Conservation (phyloP, 2,113 vertebrate species). For the Lagopus muta region DNA sequence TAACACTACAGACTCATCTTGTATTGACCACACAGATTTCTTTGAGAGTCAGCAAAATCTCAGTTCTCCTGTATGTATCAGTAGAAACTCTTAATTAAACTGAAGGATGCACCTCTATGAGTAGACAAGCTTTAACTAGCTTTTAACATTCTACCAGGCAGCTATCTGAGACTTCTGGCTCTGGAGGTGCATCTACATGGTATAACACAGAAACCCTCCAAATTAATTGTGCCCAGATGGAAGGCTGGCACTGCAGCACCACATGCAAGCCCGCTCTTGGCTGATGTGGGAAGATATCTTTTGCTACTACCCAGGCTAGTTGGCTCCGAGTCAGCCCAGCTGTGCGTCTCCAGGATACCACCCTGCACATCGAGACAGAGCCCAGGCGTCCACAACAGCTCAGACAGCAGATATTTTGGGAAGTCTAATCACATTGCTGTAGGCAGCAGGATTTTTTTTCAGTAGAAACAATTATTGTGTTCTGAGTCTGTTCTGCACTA, state of each 20-base stretch:
- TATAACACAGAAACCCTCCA: not conserved
- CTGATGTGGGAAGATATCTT: rapidly evolving
- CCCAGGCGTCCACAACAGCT: not conserved
- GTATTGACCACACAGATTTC: not conserved
- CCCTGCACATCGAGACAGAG: not conserved
- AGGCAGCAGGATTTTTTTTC: not conserved
- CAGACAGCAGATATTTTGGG: not conserved
- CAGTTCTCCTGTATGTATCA: rapidly evolving
- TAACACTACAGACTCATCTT: not conserved
- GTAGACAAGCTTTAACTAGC: not conserved
- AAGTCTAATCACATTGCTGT: not conserved
- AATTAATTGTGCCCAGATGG: not conserved
- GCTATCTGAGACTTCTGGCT: not conserved
- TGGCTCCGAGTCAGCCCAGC: not conserved
- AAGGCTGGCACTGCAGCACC: not conserved
- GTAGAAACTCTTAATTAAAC: not conserved
- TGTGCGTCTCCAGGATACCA: not conserved
- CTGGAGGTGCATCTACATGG: not conserved
- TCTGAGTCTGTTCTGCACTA: not conserved
- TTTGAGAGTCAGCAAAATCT: not conserved
- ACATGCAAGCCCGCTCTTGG: not conserved
- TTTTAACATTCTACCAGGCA: not conserved
- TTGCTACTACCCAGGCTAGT: not conserved
- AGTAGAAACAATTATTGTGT: not conserved
- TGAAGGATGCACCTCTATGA: not conserved